Evolutionary conservation across 2,113 vertebrate species (phyloP).

Genomic region (Anolis carolinensis): DNA sequence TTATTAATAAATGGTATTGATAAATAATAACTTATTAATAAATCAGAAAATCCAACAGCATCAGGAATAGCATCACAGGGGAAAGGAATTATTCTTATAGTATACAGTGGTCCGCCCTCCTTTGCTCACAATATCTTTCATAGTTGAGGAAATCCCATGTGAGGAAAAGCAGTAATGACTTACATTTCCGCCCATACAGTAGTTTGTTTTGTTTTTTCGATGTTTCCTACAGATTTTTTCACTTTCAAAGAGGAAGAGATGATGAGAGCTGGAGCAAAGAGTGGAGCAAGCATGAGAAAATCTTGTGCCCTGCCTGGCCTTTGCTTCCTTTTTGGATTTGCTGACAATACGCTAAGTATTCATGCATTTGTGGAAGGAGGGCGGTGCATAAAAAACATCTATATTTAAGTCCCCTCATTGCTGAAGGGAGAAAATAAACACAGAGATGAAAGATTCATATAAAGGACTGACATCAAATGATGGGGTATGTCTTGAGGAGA

Average conservation of each 20-base stretch:
- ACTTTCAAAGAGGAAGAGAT: slow-evolving; percentile 64
- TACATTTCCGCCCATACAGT: slow-evolving; percentile 67
- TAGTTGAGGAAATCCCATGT: neutral
- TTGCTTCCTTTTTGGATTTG: slow-evolving; percentile 67
- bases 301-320: slow-evolving; percentile 66
- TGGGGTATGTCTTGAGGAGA: too few species aligned
- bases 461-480: neutral
- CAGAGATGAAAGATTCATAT: neutral
- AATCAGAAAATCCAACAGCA: too few species aligned
- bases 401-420: slow-evolving; percentile 67
- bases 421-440: slow-evolving; percentile 37
- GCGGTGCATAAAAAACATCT: slow-evolving; percentile 57
- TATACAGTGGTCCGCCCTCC: too few species aligned
- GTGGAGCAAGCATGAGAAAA: slow-evolving; percentile 71
- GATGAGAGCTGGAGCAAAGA: slow-evolving; percentile 69
- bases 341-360: slow-evolving; percentile 69
- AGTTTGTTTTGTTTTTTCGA: slow-evolving; percentile 68
- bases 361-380: slow-evolving; percentile 65
- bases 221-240: slow-evolving; percentile 61
- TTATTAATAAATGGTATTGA: too few species aligned
- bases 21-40: too few species aligned
- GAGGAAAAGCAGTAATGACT: slow-evolving; percentile 54
- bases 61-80: too few species aligned
- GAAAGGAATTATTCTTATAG: neutral
- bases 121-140: neutral